phyloP scores from a whole-genome alignment of 2,888 invertebrate species.

The Incurvaria masculella region DNA sequence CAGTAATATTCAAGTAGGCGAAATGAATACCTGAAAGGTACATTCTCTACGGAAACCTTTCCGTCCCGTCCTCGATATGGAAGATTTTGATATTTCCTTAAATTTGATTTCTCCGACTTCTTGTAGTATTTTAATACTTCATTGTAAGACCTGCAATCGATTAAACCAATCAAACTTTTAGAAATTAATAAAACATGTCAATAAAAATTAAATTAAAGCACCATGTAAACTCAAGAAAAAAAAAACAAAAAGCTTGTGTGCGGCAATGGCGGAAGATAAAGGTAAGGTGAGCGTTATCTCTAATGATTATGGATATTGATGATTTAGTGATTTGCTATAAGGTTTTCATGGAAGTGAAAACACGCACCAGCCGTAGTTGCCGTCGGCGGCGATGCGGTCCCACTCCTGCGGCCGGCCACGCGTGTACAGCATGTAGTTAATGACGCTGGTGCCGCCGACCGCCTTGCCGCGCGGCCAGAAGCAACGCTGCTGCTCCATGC shows the following conservation, averaged over 20 bases:
- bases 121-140: conserved; percentile 57
- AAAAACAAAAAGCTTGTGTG: background rate
- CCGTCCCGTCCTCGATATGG: conserved; percentile 56
- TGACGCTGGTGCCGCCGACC: conserved; percentile 46
- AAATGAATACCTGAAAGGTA: conserved; percentile 32
- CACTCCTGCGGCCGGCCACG: conserved; percentile 65
- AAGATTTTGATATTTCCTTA: conserved; percentile 35
- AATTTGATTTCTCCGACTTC: conserved; percentile 51
- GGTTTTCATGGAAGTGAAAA: background rate
- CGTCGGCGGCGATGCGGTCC: conserved; percentile 60
- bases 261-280: background rate
- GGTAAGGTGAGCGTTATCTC: background rate
- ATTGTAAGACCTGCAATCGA: conserved; percentile 53
- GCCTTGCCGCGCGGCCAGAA: conserved; percentile 44
- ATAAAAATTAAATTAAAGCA: background rate
- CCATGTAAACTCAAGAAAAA: background rate
- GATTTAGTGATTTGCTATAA: background rate
- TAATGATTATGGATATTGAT: background rate
- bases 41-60: conserved; percentile 56
- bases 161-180: too few species aligned
- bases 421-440: conserved; percentile 62
- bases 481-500: conserved; percentile 34
- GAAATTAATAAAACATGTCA: too few species aligned
- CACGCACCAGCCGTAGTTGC: conserved; percentile 61
- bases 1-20: background rate